A percentile compares a stretch with the other conserved stretches of the same genome.
phyloP scores from a whole-genome alignment of 2,797 vertebrate genomes.

The Notolabrus celidotus region DNA sequence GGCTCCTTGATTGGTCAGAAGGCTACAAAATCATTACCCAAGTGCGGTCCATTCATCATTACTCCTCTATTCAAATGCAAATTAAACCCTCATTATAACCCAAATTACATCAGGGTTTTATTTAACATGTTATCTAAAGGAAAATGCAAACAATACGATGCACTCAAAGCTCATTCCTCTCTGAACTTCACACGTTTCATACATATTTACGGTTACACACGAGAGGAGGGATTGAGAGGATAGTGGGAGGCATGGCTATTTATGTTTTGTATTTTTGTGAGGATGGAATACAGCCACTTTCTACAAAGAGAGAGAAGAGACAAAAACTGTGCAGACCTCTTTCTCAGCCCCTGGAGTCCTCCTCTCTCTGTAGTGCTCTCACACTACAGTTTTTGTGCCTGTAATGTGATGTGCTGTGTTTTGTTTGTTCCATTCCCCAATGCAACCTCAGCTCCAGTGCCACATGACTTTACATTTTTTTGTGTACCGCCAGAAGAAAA shows the following conservation, averaged over 20 bases:
- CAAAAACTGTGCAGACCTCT: conserved; percentile 44
- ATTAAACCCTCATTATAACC: conserved; percentile 3
- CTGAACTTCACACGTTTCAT: conserved; percentile 51
- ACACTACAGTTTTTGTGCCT: conserved; percentile 54
- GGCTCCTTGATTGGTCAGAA: background rate
- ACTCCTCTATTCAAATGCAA: background rate
- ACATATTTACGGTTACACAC: conserved; percentile 23
- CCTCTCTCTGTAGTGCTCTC: conserved; percentile 35
- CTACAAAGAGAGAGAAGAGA: conserved; percentile 30
- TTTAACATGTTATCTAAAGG: background rate
- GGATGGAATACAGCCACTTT: conserved; percentile 39
- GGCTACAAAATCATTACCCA: background rate
- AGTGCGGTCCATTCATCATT: background rate
- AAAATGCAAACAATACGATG: conserved; percentile 31
- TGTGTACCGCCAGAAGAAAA: conserved; percentile 65
- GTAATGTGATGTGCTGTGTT: conserved; percentile 74
- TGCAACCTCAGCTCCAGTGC: conserved; percentile 56
- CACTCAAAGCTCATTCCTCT: conserved; percentile 46
- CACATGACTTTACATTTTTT: conserved; percentile 66
- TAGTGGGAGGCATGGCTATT: conserved; percentile 10
- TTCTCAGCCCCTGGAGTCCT: conserved; percentile 49
- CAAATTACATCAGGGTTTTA: too few species aligned
- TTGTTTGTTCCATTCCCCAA: conserved; percentile 73
- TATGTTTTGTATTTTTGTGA: conserved; percentile 42
- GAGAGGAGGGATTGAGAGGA: background rate